phyloP scores from a whole-genome alignment of 2,113 vertebrate species.

The Siniperca chuatsi region DNA sequence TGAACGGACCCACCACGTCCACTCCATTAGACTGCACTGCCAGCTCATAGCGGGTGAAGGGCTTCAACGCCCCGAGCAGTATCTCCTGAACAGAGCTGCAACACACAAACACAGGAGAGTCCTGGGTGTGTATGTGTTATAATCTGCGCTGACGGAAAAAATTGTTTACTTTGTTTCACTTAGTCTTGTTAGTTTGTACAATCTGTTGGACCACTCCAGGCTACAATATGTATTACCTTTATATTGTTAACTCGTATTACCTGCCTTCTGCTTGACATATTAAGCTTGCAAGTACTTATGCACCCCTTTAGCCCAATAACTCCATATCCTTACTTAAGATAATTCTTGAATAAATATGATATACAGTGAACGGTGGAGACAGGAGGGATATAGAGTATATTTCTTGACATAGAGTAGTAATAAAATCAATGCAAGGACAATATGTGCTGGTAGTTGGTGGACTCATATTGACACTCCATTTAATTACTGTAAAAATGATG shows the following conservation, averaged over 20 bases:
- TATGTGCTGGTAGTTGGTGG: not conserved
- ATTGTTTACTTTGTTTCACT: not conserved
- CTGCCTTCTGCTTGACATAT: not conserved
- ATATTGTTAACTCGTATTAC: not conserved
- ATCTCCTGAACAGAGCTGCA: conserved; percentile 92
- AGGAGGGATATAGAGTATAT: not conserved
- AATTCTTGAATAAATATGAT: not conserved
- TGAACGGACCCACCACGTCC: conserved; percentile 91
- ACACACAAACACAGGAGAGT: conserved; percentile 28
- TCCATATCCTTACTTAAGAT: not conserved
- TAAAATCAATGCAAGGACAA: not conserved
- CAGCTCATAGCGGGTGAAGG: conserved; percentile 96
- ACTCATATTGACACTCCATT: not conserved
- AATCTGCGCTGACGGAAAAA: not conserved
- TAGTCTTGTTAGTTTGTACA: not conserved
- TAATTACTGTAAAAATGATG: not conserved
- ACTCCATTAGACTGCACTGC: conserved; percentile 94
- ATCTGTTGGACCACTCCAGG: not conserved
- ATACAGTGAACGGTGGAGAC: not conserved
- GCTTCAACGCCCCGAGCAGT: conserved; percentile 91
- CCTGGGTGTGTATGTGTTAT: not conserved
- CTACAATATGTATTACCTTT: not conserved
- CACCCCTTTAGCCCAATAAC: not conserved
- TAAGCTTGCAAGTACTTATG: not conserved
- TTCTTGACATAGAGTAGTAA: not conserved